Percentiles rank a stretch among this genome's conserved stretches.
phyloP scores from a whole-genome alignment of 2,888 invertebrate species.

The Cosmia pyralina region DNA sequence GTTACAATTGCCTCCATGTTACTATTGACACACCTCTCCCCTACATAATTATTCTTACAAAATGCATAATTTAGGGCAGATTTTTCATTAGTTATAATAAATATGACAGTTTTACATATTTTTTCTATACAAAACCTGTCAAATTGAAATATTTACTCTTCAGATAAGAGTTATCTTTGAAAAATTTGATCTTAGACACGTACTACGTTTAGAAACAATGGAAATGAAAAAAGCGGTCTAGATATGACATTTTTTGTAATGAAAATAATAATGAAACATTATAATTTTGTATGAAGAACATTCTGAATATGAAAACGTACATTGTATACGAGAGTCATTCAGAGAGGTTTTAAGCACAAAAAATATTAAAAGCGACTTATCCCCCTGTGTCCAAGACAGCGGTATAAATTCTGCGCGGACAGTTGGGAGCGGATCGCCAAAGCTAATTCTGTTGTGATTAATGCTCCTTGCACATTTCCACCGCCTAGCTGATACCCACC shows the following conservation, averaged over 20 bases:
- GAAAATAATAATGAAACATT: neutral
- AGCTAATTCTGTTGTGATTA: conserved; percentile 90
- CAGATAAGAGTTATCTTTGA: no score
- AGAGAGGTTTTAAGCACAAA: conserved; percentile 35
- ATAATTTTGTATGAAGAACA: neutral
- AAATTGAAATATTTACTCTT: no score
- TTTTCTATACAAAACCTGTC: no score
- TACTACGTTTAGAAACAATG: neutral
- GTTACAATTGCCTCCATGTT: no score
- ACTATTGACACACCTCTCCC: no score
- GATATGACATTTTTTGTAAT: neutral
- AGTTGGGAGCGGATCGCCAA: conserved; percentile 88
- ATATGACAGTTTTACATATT: no score
- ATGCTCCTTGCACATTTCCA: conserved; percentile 88
- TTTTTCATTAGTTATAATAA: no score
- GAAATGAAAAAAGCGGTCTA: neutral
- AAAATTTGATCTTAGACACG: neutral
- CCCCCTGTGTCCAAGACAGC: conserved; percentile 65
- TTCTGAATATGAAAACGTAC: conserved; percentile 23
- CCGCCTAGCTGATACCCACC: conserved; percentile 76
- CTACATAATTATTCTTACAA: neutral
- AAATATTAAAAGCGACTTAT: conserved; percentile 66
- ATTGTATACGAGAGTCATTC: conserved; percentile 4
- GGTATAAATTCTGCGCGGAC: conserved; percentile 87
- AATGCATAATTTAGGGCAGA: neutral